Evolutionary conservation across 2,888 invertebrate genomes (phyloP), one percentile per base, ranked within the genome.

Genomic region (Malthinus seriepunctatus): DNA sequence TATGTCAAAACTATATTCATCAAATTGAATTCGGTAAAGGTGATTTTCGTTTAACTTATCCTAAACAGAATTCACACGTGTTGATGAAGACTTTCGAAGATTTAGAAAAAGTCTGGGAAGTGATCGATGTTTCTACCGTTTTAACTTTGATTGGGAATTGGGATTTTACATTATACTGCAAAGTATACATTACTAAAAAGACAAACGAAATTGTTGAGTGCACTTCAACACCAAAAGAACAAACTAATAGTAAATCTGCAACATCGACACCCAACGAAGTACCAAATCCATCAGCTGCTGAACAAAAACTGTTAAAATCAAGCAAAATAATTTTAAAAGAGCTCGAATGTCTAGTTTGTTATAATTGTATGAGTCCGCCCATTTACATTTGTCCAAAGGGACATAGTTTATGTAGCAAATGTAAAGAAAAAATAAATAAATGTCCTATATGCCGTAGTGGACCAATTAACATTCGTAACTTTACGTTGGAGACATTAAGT

Each of bases 11-110:
- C n/a, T 64, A 60, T 39, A 44, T 58, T 2, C 62, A 60, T 32
- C 64, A 62, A 32, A 31, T 64, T 8, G 62, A 64, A 48, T 10
- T 64, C 4, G 62, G 60, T 31, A 45, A 51, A 12, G 42, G 53
- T 15, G 54, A 48, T n/a, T 61, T 59, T 34, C 58, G 53, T 9
- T 7, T 63, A 31, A 58, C 59, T 45, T 54, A 11, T 46, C 45
- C 32, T 15, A 48, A 7, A 32, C 54, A 1, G 61, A n/a, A n/a
- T n/a, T n/a, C n/a, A n/a, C n/a, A 58, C 33, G 34, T 39, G 10
- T 53, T 56, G 15, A 33, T 35, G 3, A 42, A 54, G 15, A 33
- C 52, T n/a, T 35, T 23, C 8, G 55, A 58, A 32, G 49, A 50
- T 8, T 39, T 60, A 8, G 42, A 45, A 10, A 54, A 57, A 1